These are phyloP conservation scores for Ennomos erosarius DNA, from an alignment of 2,888 invertebrate genomes.

Conservation along the genomic window DNA sequence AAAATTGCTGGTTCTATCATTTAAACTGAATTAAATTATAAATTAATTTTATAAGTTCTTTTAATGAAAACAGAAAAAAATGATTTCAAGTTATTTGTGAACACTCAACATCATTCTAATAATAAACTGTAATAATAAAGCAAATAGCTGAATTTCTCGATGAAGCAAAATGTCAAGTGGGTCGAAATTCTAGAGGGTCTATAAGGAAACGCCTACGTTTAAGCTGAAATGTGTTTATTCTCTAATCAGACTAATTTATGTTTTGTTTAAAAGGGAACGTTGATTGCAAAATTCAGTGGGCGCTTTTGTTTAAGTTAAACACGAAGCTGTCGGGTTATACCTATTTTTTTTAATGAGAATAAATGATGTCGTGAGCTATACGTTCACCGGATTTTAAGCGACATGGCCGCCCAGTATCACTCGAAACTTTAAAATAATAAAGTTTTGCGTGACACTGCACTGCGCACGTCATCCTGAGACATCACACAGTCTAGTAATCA, in stretches of 20 bases:
- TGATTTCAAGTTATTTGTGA: no score
- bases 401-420: no score
- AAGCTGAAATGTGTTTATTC: conserved; percentile 32
- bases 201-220: conserved; percentile 26
- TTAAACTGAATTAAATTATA: no score
- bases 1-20: not conserved
- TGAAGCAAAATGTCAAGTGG: conserved; percentile 30
- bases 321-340: not conserved
- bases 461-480: no score
- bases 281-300: conserved; percentile 25
- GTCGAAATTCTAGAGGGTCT: conserved; percentile 18
- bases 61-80: no score
- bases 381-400: no score
- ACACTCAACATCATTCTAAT: conserved; percentile 5
- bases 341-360: no score
- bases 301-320: conserved; percentile 25
- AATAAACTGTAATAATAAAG: conserved; percentile 9
- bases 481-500: no score
- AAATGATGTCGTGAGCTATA: no score
- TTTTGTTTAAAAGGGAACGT: conserved; percentile 26
- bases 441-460: no score
- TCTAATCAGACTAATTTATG: conserved; percentile 33
- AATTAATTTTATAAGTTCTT: no score
- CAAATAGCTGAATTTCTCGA: conserved; percentile 12
- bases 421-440: no score